Conservation (phyloP, 2,113 vertebrate genomes). For the Pterocles gutturalis region DNA sequence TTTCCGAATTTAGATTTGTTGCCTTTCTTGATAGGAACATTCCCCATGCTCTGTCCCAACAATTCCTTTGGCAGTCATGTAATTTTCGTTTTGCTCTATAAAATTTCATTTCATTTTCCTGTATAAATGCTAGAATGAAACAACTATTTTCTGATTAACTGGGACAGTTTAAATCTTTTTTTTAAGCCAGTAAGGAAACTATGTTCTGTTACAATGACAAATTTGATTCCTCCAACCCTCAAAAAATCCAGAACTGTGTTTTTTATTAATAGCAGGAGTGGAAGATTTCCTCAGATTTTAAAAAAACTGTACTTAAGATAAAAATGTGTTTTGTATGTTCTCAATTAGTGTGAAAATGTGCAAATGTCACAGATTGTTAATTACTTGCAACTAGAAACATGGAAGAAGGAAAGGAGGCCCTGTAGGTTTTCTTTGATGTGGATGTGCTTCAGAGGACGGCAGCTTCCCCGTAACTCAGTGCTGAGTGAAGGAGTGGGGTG, state of each 20-base stretch:
- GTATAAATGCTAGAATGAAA: not conserved
- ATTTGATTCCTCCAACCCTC: not conserved
- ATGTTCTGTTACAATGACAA: not conserved
- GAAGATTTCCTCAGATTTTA: not conserved
- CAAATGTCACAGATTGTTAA: slow-evolving; percentile 27
- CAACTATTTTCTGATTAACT: not conserved
- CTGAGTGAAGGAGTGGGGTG: not conserved
- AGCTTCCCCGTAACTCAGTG: not conserved
- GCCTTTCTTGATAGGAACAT: not conserved
- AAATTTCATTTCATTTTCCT: not conserved
- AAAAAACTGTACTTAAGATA: not conserved
- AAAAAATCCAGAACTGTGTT: not conserved
- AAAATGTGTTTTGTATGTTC: not conserved
- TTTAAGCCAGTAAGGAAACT: not conserved
- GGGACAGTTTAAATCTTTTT: not conserved
- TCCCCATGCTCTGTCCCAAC: not conserved
- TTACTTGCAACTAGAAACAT: not conserved
- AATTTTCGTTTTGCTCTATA: not conserved
- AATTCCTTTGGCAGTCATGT: not conserved
- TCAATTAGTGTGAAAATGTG: slow-evolving; percentile 22
- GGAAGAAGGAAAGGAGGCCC: not conserved
- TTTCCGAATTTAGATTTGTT: not conserved
- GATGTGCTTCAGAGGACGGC: not conserved
- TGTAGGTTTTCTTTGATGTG: not conserved
- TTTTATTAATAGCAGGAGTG: not conserved